phyloP scores from a whole-genome alignment of 1,140 invertebrate species.

The Nasonia vitripennis region DNA sequence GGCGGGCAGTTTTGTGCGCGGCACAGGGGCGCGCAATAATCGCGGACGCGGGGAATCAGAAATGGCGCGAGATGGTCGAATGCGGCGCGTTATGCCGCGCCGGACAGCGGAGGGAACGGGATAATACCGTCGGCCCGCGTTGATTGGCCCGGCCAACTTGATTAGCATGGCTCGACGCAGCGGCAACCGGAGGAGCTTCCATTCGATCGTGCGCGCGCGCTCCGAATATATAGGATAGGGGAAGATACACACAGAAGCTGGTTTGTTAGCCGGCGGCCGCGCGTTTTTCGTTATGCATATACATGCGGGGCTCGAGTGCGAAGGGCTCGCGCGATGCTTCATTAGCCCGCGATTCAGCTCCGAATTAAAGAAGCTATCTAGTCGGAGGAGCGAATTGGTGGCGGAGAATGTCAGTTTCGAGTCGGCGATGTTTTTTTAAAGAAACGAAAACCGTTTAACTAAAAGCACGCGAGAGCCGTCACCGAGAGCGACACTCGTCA shows the following conservation, averaged over 20 bases:
- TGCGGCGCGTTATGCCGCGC: not conserved
- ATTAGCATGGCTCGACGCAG: not conserved
- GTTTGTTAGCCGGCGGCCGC: not conserved
- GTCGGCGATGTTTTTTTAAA: not conserved
- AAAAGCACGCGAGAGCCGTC: not conserved
- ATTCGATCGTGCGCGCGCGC: not conserved
- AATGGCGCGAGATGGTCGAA: not conserved
- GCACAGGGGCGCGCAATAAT: not conserved
- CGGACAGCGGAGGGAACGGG: not conserved
- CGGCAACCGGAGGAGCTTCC: not conserved
- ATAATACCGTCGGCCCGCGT: not conserved
- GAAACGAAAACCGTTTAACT: not conserved
- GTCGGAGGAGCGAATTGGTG: not conserved
- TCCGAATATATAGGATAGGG: not conserved
- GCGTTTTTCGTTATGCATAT: not conserved
- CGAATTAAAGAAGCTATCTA: not conserved
- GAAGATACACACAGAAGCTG: not conserved
- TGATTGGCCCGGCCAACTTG: conserved; percentile 2
- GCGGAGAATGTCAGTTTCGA: not conserved
- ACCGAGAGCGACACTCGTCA: conserved; percentile 14
- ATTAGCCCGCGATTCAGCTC: not conserved
- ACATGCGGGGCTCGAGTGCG: not conserved
- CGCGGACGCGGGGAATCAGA: not conserved
- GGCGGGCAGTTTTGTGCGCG: not conserved
- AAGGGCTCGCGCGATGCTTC: not conserved